Base-by-base conservation (phyloP, 2,113 vertebrate genomes). In the Ranitomeya imitator region DNA sequence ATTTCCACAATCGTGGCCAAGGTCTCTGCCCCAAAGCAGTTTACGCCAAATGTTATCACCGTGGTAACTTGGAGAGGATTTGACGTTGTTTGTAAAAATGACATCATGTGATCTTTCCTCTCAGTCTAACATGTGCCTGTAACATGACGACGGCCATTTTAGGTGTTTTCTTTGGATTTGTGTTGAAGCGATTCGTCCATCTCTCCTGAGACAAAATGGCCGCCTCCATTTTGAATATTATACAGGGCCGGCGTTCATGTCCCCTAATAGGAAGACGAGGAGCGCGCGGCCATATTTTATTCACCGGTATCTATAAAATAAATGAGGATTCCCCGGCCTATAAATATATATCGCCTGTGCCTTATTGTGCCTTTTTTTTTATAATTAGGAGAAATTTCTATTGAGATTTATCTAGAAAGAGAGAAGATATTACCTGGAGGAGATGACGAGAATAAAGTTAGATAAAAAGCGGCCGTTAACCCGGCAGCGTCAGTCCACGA, bases 381-480 rank as follows among this genome's bases (percentile, higher is more conserved):
- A 67, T 86, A 77, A 85, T 86, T 86, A 86, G 51, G 74, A 78
- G 37, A 77, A 80, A 80, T 69, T 69, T 80, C 51, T 65, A 60
- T 45, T 16, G 37, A 69, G 26, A 79, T 74, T 59, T 74, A 74
- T 74, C 16, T 2, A 26, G 37, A 51, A 77, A 51, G 51, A 65
- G 59, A 52, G 18, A 67, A 88, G 78, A 65, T 88, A 84, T 63
- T 67, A 87, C 51, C 77, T 45, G 57, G 55, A 54, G 13, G 19
- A 73, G 21, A 86, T 11, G 26, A 69, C 69, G 21, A 61, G 77
- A 51, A 60, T 87, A 74, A 57, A 73, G 67, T 74, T 80, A n/a
- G 54, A 88, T 88, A 65, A 84, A 79, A 89, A 59, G 1, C 59
- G 60, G 12, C 60, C 65, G 69, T 79, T 89, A 85, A 89, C 73